Conservation (phyloP, 1,140 invertebrate genomes). For the Drosophila littoralis region DNA sequence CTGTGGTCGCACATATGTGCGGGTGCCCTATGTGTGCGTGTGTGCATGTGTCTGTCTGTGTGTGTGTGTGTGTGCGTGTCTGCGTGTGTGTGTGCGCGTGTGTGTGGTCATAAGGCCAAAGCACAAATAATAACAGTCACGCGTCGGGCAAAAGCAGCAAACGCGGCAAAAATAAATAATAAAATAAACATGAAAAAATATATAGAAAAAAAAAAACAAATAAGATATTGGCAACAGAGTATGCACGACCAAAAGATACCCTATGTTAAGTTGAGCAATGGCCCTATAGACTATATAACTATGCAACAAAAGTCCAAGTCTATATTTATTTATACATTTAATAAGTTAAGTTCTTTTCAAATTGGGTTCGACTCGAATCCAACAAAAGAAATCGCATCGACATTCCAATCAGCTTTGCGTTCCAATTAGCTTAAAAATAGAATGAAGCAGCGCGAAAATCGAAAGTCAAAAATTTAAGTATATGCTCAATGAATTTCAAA, state of each 20-base stretch:
- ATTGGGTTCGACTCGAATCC: too few species aligned
- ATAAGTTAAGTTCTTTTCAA: too few species aligned
- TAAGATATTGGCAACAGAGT: not conserved
- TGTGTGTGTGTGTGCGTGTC: not conserved
- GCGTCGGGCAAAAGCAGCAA: conserved; percentile 58
- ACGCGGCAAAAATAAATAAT: conserved; percentile 79
- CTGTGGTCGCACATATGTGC: conserved; percentile 81
- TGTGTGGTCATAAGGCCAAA: conserved; percentile 72
- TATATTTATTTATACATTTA: too few species aligned
- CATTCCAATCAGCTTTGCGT: not conserved
- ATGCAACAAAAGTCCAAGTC: not conserved
- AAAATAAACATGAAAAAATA: conserved; percentile 53
- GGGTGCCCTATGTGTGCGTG: conserved; percentile 5
- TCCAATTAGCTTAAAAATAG: too few species aligned
- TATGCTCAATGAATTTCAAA: too few species aligned
- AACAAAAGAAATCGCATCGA: too few species aligned
- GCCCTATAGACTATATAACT: not conserved
- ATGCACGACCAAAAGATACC: not conserved
- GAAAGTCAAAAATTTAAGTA: too few species aligned
- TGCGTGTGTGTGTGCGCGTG: conserved; percentile 35
- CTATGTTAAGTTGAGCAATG: not conserved
- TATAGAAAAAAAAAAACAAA: conserved; percentile 34
- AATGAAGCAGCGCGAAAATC: too few species aligned
- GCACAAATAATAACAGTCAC: conserved; percentile 78
- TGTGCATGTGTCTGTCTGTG: not conserved